A percentile compares a stretch with the other conserved stretches of the same genome.
Conservation (phyloP, 2,797 vertebrate genomes). For the Astyanax mexicanus region DNA sequence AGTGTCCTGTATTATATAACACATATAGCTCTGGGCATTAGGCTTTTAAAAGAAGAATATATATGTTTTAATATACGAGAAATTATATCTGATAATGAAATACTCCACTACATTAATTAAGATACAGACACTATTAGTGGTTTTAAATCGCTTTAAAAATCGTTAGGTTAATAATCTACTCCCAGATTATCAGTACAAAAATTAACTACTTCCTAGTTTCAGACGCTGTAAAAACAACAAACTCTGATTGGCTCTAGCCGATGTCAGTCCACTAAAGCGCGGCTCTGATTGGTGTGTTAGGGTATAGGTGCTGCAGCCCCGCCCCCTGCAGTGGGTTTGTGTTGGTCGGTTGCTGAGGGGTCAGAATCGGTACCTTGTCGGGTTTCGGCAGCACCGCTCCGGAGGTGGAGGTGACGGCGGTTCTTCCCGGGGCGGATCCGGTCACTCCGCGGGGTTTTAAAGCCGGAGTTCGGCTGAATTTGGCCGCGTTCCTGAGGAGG, state of each 20-base stretch:
- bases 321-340: conserved; percentile 16
- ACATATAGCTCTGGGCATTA: background rate
- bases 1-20: background rate
- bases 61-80: too few species aligned
- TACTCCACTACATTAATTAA: background rate
- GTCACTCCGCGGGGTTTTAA: conserved; percentile 22
- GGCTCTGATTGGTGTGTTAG: background rate
- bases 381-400: conserved; percentile 91
- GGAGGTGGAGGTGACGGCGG: conserved; percentile 78
- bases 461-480: background rate
- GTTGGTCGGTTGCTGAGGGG: background rate
- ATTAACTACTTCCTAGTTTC: conserved; percentile 64
- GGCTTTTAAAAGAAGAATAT: too few species aligned
- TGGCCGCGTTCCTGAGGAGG: conserved; percentile 17
- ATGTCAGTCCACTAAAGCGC: accelerated
- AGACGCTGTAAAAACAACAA: background rate
- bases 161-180: too few species aligned
- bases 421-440: conserved; percentile 68
- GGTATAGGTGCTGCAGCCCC: background rate
- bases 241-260: conserved; percentile 61
- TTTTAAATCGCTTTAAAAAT: background rate
- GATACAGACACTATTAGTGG: background rate
- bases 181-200: background rate
- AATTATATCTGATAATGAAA: background rate
- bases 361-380: conserved; percentile 80